Evolutionary conservation across 2,113 vertebrate genomes (phyloP).

Genomic region (Oryzias melastigma): DNA sequence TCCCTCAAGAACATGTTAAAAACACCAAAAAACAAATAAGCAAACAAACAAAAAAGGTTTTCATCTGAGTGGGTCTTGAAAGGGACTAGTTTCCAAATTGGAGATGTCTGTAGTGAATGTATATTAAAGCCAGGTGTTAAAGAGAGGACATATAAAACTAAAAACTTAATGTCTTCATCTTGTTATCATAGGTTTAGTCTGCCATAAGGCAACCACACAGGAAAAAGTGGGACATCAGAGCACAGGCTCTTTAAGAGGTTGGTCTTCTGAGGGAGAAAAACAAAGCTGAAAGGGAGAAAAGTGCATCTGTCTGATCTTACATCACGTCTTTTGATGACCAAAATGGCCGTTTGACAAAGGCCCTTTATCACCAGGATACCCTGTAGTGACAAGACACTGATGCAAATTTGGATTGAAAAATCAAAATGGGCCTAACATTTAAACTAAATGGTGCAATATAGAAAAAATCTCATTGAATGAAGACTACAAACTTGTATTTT

Average conservation of each 20-base stretch:
- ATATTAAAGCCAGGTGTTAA: too few species aligned
- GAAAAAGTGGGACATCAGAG: background rate
- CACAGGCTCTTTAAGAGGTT: slow-evolving; percentile 36
- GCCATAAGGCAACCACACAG: too few species aligned
- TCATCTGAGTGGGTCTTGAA: too few species aligned
- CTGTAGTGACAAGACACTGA: slow-evolving; percentile 41
- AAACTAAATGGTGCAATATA: slow-evolving; percentile 7
- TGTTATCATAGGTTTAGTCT: too few species aligned
- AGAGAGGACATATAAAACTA: too few species aligned
- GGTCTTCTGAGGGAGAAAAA: slow-evolving; percentile 40
- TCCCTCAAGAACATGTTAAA: too few species aligned
- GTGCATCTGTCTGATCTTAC: slow-evolving; percentile 54
- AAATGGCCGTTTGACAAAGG: slow-evolving; percentile 61
- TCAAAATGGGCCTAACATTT: slow-evolving; percentile 25
- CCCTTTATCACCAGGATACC: slow-evolving; percentile 54
- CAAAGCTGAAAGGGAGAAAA: slow-evolving; percentile 25
- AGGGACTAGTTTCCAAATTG: too few species aligned
- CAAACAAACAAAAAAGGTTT: too few species aligned
- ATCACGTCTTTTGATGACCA: slow-evolving; percentile 64
- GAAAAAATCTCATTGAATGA: background rate
- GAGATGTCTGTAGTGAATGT: too few species aligned
- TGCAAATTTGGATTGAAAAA: slow-evolving; percentile 30
- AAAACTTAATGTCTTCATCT: too few species aligned
- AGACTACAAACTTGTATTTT: too few species aligned
- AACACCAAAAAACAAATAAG: too few species aligned